Evolutionary conservation across 2,797 vertebrate genomes (phyloP), one percentile per base, ranked within the genome.

Genomic region (Acipenser ruthenus): DNA sequence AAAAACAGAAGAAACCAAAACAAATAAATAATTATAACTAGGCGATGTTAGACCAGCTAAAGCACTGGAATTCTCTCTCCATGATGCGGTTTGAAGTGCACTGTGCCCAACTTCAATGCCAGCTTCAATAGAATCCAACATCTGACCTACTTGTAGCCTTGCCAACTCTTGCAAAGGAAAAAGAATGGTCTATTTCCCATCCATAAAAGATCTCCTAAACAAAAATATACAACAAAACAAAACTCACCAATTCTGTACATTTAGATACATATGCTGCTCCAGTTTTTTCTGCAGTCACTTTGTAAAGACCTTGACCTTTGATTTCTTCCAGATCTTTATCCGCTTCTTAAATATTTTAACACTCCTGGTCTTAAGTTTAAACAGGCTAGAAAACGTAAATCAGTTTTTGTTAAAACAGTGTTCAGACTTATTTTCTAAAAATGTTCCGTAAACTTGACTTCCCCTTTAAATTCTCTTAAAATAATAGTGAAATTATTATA

Each of bases 251-350:
- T 11, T 8, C 9, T 68, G 61, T n/a, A 68, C 8, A 50, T 61
- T 47, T 58, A 6, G 1, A 68, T 85, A 86, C 83, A 67, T 87
- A 86, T 82, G 75, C 78, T 73, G 53, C 47, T 65, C 72, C 1
- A 68, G 65, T 59, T 75, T 73, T 63, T 18, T 48, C 52, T 65
- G 51, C 6, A 7, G 67, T 23, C 72, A 37, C 7, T 9, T 75
- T 48, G 59, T 72, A 60, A 71, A 2, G 64, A 72, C 56, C 58
- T 56, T 9, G 61, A 13, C 60, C 73, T 70, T 74, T 60, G 67
- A 11, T 67, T 84, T 83, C 79, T 71, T 82, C 71, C 0, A 62
- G 58, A 65, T 23, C 2, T 10, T 69, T 75, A 70, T 77, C 49
- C 65, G 12, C 67, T 75, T 79, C 73, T 80, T 76, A 65, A 55